A percentile compares a stretch with the other conserved stretches of the same genome.
These are phyloP conservation scores for Tortricodes alternella DNA, from an alignment of 2,888 invertebrate genomes.

Conservation along the genomic window DNA sequence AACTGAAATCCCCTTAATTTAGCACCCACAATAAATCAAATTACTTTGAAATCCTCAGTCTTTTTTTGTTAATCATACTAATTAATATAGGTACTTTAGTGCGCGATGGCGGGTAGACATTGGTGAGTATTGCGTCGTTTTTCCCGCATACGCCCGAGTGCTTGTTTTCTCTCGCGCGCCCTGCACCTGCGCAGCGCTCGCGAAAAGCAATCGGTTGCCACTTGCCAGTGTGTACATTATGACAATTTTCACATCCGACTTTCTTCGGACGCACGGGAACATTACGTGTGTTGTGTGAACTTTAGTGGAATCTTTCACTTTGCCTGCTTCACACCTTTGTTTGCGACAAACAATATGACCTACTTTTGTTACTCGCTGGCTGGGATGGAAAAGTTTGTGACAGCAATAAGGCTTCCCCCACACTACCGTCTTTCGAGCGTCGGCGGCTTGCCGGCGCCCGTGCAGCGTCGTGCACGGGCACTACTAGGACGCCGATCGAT, in stretches of 20 bases:
- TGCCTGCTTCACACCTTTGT: slow-evolving; percentile 68
- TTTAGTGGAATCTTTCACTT: slow-evolving; percentile 52
- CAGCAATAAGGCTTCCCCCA: no score
- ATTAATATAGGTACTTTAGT: slow-evolving; percentile 9
- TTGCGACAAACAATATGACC: slow-evolving; percentile 52
- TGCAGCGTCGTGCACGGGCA: no score
- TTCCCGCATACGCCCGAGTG: slow-evolving; percentile 38
- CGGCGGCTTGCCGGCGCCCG: no score
- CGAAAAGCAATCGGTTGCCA: slow-evolving; percentile 63
- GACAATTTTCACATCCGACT: slow-evolving; percentile 81
- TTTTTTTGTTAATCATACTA: slow-evolving; percentile 48
- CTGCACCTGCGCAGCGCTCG: slow-evolving; percentile 44
- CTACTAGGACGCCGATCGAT: no score
- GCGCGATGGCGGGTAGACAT: slow-evolving; percentile 48
- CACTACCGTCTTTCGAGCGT: no score
- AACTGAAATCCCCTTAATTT: no score
- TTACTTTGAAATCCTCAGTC: no score
- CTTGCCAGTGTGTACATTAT: slow-evolving; percentile 64
- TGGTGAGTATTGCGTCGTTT: slow-evolving; percentile 40
- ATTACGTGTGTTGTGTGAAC: slow-evolving; percentile 49
- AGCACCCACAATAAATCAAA: no score
- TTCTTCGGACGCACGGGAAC: slow-evolving; percentile 55
- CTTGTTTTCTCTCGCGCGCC: slow-evolving; percentile 57
- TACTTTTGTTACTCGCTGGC: slow-evolving; percentile 24
- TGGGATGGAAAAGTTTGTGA: slow-evolving; percentile 45